Conservation (phyloP, 2,888 invertebrate species). For the Prionchulus punctatus region DNA sequence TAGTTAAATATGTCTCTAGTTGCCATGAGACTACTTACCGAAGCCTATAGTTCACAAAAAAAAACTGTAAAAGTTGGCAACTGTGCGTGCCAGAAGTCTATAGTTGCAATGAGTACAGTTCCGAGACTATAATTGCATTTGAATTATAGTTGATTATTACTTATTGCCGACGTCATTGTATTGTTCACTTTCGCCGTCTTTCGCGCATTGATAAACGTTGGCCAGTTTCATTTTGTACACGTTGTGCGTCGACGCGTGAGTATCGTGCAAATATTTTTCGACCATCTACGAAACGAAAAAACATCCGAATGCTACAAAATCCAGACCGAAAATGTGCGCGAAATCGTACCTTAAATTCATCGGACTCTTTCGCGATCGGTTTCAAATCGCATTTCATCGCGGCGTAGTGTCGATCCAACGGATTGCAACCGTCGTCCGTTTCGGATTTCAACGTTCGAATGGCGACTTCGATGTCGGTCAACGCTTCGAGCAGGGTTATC, state of each 20-base stretch:
- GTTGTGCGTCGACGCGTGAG: constrained; percentile 39
- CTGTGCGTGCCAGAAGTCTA: too few species aligned
- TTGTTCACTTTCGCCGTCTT: constrained; percentile 29
- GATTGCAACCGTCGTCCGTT: constrained; percentile 30
- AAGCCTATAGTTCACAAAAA: too few species aligned
- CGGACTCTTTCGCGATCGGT: constrained; percentile 26
- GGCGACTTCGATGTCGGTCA: constrained; percentile 39
- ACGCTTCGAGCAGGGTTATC: constrained; percentile 37
- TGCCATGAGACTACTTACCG: too few species aligned
- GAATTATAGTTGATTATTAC: too few species aligned
- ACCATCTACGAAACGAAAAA: constrained; percentile 29
- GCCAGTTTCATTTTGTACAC: constrained; percentile 36
- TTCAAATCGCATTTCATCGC: constrained; percentile 35
- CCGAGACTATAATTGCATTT: neutral
- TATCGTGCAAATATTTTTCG: constrained; percentile 35
- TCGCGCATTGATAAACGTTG: constrained; percentile 34
- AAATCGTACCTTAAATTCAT: constrained; percentile 33
- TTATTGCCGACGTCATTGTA: constrained; percentile 36
- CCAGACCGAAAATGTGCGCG: neutral
- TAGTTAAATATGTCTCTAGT: too few species aligned
- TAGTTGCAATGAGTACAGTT: too few species aligned
- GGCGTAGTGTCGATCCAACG: constrained; percentile 38
- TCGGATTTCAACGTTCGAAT: constrained; percentile 35
- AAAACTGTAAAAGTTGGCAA: too few species aligned
- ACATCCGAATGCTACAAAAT: neutral